These are phyloP conservation scores for Styela plicata DNA, from an alignment of 23 tunicate genomes.

Conservation along the genomic window DNA sequence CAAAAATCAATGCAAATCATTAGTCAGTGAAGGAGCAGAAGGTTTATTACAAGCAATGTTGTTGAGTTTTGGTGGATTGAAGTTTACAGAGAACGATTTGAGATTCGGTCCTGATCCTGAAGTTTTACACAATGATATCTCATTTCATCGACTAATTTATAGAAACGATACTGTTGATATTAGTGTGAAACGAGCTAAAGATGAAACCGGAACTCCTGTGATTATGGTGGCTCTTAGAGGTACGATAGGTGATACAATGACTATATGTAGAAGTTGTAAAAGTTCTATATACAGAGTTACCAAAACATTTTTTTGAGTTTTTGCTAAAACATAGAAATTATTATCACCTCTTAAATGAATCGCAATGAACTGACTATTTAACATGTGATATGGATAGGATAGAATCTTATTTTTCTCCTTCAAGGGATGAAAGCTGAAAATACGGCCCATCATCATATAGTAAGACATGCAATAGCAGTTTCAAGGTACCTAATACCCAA, in stretches of 20 bases:
- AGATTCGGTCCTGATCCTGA: conserved; percentile 69
- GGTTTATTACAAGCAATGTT: conserved; percentile 95
- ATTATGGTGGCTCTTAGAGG: conserved; percentile 48
- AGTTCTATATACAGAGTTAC: too few species aligned
- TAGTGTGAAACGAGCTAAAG: conserved; percentile 5
- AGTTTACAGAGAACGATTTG: conserved; percentile 77
- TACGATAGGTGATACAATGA: conserved; percentile 6
- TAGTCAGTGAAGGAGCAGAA: conserved; percentile 96
- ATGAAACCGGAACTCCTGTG: conserved; percentile 32
- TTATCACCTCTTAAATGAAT: too few species aligned
- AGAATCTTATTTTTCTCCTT: too few species aligned
- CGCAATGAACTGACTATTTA: too few species aligned
- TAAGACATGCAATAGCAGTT: too few species aligned
- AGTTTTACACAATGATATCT: conserved; percentile 89
- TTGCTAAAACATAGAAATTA: too few species aligned
- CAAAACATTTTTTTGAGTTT: too few species aligned
- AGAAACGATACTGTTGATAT: conserved; percentile 62
- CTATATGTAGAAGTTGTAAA: neutral
- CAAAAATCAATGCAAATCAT: conserved; percentile 52
- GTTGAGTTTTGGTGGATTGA: conserved; percentile 86
- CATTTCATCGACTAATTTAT: conserved; percentile 63
- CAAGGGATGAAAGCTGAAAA: too few species aligned
- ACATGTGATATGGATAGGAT: too few species aligned
- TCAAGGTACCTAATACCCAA: too few species aligned
- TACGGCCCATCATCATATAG: too few species aligned